Percentiles rank a stretch among this genome's conserved stretches.
Conservation (phyloP, 2,888 invertebrate species). For the Ormyrus rosae region DNA sequence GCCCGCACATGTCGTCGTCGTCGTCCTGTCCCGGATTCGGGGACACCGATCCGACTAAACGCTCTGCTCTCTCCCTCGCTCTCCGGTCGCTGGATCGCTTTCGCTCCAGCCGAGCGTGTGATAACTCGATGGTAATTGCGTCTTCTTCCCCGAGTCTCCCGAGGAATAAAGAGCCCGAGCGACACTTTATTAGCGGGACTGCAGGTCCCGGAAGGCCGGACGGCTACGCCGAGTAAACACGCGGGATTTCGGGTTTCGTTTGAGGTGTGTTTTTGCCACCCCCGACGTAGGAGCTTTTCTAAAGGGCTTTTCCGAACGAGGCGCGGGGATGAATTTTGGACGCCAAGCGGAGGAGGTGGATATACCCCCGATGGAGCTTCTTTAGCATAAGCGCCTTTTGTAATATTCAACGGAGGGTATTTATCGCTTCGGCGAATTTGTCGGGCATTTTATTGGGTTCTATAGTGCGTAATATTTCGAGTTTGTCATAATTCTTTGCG, state of each 20-base stretch:
- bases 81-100: neutral
- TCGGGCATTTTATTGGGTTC: too few species aligned
- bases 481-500: too few species aligned
- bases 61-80: neutral
- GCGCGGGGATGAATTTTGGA: too few species aligned
- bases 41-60: neutral
- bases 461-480: too few species aligned
- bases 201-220: slow-evolving; percentile 28
- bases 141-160: neutral
- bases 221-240: slow-evolving; percentile 37
- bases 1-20: slow-evolving; percentile 59
- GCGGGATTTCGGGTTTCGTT: slow-evolving; percentile 16
- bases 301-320: too few species aligned
- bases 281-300: too few species aligned
- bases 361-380: too few species aligned
- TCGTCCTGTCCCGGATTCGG: slow-evolving; percentile 44
- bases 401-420: too few species aligned
- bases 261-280: too few species aligned
- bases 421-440: too few species aligned
- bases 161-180: neutral
- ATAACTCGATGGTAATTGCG: slow-evolving; percentile 49
- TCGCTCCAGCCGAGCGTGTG: slow-evolving; percentile 25
- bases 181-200: slow-evolving; percentile 44
- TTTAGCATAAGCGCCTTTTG: too few species aligned
- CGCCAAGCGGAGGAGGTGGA: too few species aligned